A percentile compares a stretch with the other conserved stretches of the same genome.
Conservation (phyloP, 1,140 invertebrate genomes). For the Neocloeon triangulifer region DNA sequence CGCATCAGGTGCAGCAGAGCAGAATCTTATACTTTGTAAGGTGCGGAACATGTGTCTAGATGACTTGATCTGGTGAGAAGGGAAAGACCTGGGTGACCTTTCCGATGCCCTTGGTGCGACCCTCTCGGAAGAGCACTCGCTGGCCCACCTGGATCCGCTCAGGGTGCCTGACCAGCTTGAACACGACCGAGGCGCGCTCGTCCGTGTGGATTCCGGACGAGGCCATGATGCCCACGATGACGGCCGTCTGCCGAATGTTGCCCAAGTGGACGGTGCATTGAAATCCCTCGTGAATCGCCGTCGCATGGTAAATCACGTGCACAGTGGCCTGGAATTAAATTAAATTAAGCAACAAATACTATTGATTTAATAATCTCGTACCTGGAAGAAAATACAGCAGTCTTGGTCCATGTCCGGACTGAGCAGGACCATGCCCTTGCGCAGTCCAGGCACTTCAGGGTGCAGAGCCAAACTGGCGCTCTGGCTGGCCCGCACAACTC, state of each 20-base stretch:
- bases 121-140: slow-evolving; percentile 69
- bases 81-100: slow-evolving; percentile 72
- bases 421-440: slow-evolving; percentile 67
- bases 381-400: slow-evolving; percentile 57
- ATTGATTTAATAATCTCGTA: slow-evolving; percentile 13
- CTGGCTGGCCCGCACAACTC: slow-evolving; percentile 69
- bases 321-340: slow-evolving; percentile 77
- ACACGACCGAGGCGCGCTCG: slow-evolving; percentile 64
- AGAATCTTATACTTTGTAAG: too few species aligned
- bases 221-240: slow-evolving; percentile 48
- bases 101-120: slow-evolving; percentile 72
- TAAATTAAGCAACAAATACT: not conserved
- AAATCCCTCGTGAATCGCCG: slow-evolving; percentile 36
- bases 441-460: slow-evolving; percentile 30
- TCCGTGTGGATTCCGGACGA: slow-evolving; percentile 44
- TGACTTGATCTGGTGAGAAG: slow-evolving; percentile 9
- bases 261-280: slow-evolving; percentile 88
- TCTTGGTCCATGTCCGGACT: slow-evolving; percentile 26
- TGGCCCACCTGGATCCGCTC: slow-evolving; percentile 81
- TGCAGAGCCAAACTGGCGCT: slow-evolving; percentile 71
- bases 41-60: too few species aligned
- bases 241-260: slow-evolving; percentile 82
- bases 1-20: too few species aligned
- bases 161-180: slow-evolving; percentile 70
- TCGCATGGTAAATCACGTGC: slow-evolving; percentile 23